A percentile compares a stretch with the other conserved stretches of the same genome.
These are phyloP conservation scores for Hypomecis punctinalis DNA, from an alignment of 2,888 invertebrate genomes.

Conservation along the genomic window DNA sequence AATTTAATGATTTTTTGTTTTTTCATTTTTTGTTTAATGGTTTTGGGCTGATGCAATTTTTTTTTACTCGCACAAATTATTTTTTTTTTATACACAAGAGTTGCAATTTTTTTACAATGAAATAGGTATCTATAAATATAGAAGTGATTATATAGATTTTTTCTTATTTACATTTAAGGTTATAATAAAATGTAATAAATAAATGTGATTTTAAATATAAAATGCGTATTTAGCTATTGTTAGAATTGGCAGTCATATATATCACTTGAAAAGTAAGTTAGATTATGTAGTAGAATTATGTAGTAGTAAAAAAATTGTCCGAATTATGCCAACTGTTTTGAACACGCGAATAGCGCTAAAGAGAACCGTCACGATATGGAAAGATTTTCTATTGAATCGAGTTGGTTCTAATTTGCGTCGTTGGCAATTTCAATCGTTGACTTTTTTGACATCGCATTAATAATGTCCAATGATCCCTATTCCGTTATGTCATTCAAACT, in stretches of 20 bases:
- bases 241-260: slow-evolving; percentile 45
- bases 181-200: slow-evolving; percentile 49
- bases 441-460: too few relatives aligned
- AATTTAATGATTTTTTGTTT: neutral
- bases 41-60: slow-evolving; percentile 29
- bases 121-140: slow-evolving; percentile 29
- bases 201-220: slow-evolving; percentile 63
- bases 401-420: too few relatives aligned
- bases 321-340: too few relatives aligned
- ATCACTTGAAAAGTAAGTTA: slow-evolving; percentile 59
- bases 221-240: slow-evolving; percentile 38
- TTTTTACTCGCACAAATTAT: slow-evolving; percentile 33
- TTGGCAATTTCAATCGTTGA: too few relatives aligned
- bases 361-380: too few relatives aligned
- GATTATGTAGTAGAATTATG: slow-evolving; percentile 36
- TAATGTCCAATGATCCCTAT: slow-evolving; percentile 37
- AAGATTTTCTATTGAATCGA: too few relatives aligned
- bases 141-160: slow-evolving; percentile 28
- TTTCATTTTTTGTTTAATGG: neutral
- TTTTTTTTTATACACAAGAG: slow-evolving; percentile 1
- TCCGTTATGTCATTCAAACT: neutral
- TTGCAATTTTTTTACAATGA: slow-evolving; percentile 34
- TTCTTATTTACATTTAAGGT: slow-evolving; percentile 27
- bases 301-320: slow-evolving; percentile 20
- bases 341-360: too few relatives aligned